Conservation (phyloP, 92 coral and sea anemone species). For the Palythoa grandiflora region DNA sequence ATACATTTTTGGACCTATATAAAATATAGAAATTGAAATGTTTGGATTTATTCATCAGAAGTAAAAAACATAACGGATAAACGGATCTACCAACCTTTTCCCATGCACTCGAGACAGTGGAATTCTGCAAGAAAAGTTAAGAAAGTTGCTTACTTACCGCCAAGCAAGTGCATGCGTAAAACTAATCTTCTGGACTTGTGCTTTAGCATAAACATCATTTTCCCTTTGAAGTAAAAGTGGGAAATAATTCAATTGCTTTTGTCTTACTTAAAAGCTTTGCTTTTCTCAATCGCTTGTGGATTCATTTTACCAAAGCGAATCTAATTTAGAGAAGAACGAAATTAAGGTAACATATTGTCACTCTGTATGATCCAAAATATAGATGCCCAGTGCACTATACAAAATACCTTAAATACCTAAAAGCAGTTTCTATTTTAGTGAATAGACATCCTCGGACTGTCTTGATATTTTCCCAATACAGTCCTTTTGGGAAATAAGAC, state of each 20-base stretch:
- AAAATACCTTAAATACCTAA: too few species aligned
- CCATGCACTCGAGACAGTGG: neutral
- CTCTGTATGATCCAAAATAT: too few species aligned
- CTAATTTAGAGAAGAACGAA: too few species aligned
- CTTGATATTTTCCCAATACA: too few species aligned
- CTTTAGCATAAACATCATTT: neutral
- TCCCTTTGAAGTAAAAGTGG: slow-evolving; percentile 23
- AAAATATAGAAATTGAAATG: too few species aligned
- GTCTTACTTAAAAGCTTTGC: neutral
- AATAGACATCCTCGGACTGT: too few species aligned
- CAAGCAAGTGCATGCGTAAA: slow-evolving; percentile 24
- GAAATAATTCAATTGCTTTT: neutral
- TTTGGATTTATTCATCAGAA: neutral
- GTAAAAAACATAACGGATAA: neutral
- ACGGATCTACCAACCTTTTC: neutral
- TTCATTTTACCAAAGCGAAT: too few species aligned
- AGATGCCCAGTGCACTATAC: too few species aligned
- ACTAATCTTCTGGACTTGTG: slow-evolving; percentile 19
- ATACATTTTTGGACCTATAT: too few species aligned
- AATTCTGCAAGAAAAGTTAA: slow-evolving; percentile 17
- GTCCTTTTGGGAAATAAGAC: too few species aligned
- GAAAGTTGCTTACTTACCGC: slow-evolving; percentile 8
- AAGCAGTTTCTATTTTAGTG: too few species aligned
- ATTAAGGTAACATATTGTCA: too few species aligned
- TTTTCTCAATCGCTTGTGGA: neutral